Base-by-base conservation (phyloP, 2,797 vertebrate species). In the Salmo trutta region DNA sequence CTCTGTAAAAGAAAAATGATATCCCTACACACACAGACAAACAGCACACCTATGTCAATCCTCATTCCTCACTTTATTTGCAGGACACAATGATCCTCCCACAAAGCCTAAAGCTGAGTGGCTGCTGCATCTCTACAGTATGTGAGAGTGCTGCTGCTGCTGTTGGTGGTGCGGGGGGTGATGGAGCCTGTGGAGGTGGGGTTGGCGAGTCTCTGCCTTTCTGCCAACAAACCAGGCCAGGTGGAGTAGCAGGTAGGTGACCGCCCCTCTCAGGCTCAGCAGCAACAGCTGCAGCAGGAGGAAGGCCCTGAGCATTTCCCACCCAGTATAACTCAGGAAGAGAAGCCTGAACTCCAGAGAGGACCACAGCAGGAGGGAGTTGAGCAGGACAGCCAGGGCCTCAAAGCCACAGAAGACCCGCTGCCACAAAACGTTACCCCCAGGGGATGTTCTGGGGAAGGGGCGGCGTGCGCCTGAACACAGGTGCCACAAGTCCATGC, bases 311-410 rank as follows among this genome's bases (percentile, higher is more conserved):
- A 77, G 70, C 47, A 62, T 12, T 5, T 76, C 21, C 29, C 56
- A 71, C 3, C 66, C 19, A n/a, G 36, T 73, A n/a, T 29, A 27
- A 36, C 19, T 47, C 24, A 2, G 5, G 15, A 74, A 64, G 14
- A 74, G 27, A 5, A 10, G 33, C n/a, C 15, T 29, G 53, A 77
- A 51, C 33, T 68, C 68, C 53, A 33, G 14, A 5, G 27, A 24
- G 70, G 66, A 21, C 72, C 68, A 77, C 29, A 75, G 62, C 74
- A 80, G 66, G 17, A 24, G 4, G 21, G 51, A 68, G 72, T 77
- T 73, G 29, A 73, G 4, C 31, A 73, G 47, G 27, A 75, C 19
- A 27, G 47, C 54, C 53, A 75, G 47, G 3, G 27, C n/a, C 29
- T 76, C 74, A 6, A 56, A 21, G 3, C 33, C 31, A 6, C 59